A percentile compares a stretch with the other conserved stretches of the same genome.
phyloP scores from a whole-genome alignment of 2,797 vertebrate genomes.

The Macropus fuliginosus region DNA sequence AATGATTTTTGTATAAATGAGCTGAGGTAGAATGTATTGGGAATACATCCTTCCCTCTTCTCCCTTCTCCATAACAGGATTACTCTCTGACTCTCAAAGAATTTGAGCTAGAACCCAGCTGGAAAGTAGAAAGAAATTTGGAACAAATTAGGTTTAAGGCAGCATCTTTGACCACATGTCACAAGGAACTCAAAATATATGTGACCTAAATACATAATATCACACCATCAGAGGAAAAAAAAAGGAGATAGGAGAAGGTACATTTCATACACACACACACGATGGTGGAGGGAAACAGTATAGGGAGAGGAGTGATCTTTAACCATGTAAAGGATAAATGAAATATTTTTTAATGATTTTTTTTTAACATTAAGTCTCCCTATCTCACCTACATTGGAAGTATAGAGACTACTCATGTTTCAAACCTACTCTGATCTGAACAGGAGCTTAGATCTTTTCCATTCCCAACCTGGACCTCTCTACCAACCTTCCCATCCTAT shows the following conservation, averaged over 20 bases:
- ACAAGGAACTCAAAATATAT: neutral
- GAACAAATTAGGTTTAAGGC: neutral
- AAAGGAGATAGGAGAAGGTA: too few relatives aligned
- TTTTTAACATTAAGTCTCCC: neutral
- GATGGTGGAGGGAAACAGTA: neutral
- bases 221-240: neutral
- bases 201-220: neutral
- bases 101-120: neutral
- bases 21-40: neutral
- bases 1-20: neutral
- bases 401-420: too few relatives aligned
- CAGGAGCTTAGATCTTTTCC: too few relatives aligned
- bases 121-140: neutral
- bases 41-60: neutral
- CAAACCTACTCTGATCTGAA: too few relatives aligned
- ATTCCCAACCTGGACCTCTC: too few relatives aligned
- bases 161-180: neutral
- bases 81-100: neutral
- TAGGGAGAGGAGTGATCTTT: too few relatives aligned
- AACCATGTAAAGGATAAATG: neutral
- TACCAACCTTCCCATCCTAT: too few relatives aligned
- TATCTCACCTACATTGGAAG: neutral
- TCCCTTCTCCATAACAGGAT: neutral
- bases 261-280: neutral
- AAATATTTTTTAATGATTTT: neutral